Base-by-base conservation (phyloP, 2,888 invertebrate genomes). In the Diplazon laetatorius region DNA sequence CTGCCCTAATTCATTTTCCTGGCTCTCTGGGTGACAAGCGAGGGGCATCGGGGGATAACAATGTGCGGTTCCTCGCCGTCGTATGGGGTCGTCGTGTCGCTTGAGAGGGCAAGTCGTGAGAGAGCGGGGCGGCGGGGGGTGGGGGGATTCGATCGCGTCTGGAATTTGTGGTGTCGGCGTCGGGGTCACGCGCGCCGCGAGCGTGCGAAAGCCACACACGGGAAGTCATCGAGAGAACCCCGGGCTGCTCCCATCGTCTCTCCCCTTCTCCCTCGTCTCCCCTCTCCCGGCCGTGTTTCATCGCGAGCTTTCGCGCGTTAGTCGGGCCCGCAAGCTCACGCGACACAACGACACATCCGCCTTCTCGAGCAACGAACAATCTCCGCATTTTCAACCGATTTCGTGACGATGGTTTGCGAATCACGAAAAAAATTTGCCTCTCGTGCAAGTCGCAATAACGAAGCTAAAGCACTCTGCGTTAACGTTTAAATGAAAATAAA, bases 151-250 rank as follows among this genome's bases (percentile, higher is more conserved):
- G 73, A 82, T 82, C 76, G 62, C 73, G 78, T 69, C 71, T 72
- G 76, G 81, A 79, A 82, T 82, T 80, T 76, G 74, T 55, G 59
- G 76, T 68, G 78, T 55, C 78, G 76, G 60, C 55, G 66, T 71
- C 22, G 76, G 68, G 80, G 81, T 78, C 81, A 78, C 78, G 81
- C 73, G 80, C 73, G 57, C 68, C 65, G 62, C 77, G 70, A 76
- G 71, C 73, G 71, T 70, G 80, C 66, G 63, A 73, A 78, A 80
- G 52, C 52, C 70, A 50, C n/a, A n/a, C n/a, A n/a, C 70, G 69
- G 60, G 57, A 75, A 74, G 66, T 78, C 77, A 69, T 63, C 74
- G 71, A 70, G 66, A 78, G 60, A 66, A 71, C 55, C 37, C 39
- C 37, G 71, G 60, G 44, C 68, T 66, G n/a, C n/a, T n/a, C n/a